Evolutionary conservation across 2,888 invertebrate genomes (phyloP).

Genomic region (Drosophila sordidapex): DNA sequence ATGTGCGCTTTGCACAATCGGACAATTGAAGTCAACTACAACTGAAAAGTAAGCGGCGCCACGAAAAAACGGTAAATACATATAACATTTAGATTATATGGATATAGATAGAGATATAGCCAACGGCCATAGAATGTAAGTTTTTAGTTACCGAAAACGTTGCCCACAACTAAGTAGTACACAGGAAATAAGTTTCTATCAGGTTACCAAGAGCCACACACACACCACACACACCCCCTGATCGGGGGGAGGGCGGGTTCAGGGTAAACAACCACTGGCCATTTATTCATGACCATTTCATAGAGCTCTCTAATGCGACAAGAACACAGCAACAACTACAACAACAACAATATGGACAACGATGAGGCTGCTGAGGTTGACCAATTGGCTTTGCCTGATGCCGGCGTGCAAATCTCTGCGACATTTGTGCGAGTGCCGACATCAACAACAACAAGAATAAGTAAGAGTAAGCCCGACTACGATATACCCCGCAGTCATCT

Average conservation of each 20-base stretch:
- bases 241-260: slow-evolving; percentile 8
- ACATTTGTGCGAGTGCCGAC: slow-evolving; percentile 66
- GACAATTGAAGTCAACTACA: slow-evolving; percentile 16
- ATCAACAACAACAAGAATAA: slow-evolving; percentile 32
- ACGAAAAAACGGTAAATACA: slow-evolving; percentile 1
- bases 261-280: slow-evolving; percentile 50
- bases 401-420: slow-evolving; percentile 72
- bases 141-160: slow-evolving; percentile 67
- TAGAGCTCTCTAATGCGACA: slow-evolving; percentile 46
- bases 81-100: neutral
- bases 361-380: slow-evolving; percentile 41
- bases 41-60: slow-evolving; percentile 7
- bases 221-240: slow-evolving; percentile 14
- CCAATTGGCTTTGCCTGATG: slow-evolving; percentile 78
- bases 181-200: slow-evolving; percentile 47
- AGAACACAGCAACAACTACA: slow-evolving; percentile 43
- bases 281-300: slow-evolving; percentile 73
- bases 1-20: neutral
- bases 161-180: slow-evolving; percentile 43
- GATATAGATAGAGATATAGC: slow-evolving; percentile 14
- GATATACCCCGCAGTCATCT: neutral
- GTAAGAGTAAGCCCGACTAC: neutral
- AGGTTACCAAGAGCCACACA: slow-evolving; percentile 18
- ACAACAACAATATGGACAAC: slow-evolving; percentile 44
- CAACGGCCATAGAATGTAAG: slow-evolving; percentile 58